phyloP scores from a whole-genome alignment of 2,888 invertebrate genomes.

The Nysson spinosus region DNA sequence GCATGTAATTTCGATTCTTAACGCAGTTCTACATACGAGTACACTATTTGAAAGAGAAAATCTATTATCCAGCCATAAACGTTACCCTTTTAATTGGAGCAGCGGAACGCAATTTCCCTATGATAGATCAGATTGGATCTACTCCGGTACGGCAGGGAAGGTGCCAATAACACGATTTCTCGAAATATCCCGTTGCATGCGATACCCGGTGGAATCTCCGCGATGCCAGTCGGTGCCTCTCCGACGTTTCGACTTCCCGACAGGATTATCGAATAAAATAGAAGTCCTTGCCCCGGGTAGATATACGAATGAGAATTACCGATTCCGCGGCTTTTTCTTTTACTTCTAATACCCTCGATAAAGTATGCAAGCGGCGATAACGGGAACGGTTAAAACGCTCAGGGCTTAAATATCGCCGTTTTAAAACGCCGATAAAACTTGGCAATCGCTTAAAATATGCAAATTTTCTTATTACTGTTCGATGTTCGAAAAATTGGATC shows the following conservation, averaged over 20 bases:
- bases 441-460: too few species aligned
- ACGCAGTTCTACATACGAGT: too few species aligned
- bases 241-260: constrained; percentile 34
- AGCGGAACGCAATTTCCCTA: constrained; percentile 50
- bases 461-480: too few species aligned
- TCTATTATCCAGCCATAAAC: constrained; percentile 3
- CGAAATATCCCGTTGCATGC: constrained; percentile 42
- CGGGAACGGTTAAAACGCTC: too few species aligned
- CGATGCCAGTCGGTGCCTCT: constrained; percentile 6
- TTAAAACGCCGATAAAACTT: too few species aligned
- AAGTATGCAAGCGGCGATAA: too few species aligned
- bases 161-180: constrained; percentile 48
- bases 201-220: constrained; percentile 24
- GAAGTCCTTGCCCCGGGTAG: not conserved
- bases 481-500: too few species aligned
- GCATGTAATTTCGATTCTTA: too few species aligned
- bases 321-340: not conserved
- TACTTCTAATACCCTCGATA: not conserved
- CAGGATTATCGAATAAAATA: constrained; percentile 25
- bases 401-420: too few species aligned
- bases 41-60: too few species aligned
- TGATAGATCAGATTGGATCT: constrained; percentile 56
- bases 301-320: not conserved
- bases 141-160: constrained; percentile 33
- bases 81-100: constrained; percentile 15